A percentile compares a stretch with the other conserved stretches of the same genome.
Evolutionary conservation across 2,797 vertebrate species (phyloP).

Genomic region (Danio albolineatus): DNA sequence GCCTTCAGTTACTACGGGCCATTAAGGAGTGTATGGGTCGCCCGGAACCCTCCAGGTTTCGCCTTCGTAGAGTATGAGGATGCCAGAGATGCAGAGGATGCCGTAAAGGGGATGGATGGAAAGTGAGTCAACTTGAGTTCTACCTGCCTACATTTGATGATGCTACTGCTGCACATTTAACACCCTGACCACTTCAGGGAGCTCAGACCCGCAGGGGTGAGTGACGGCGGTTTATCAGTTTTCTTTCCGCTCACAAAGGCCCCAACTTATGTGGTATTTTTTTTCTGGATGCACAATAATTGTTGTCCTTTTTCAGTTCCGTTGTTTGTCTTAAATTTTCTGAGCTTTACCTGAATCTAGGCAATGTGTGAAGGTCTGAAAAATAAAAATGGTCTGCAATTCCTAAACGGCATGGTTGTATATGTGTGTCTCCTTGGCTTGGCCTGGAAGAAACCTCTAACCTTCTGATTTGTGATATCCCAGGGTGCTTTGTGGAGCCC

Average conservation of each 20-base stretch:
- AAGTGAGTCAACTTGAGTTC: slow-evolving; percentile 72
- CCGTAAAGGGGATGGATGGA: slow-evolving; percentile 80
- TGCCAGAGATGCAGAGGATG: slow-evolving; percentile 82
- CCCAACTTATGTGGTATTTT: slow-evolving; percentile 36
- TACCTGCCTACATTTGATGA: slow-evolving; percentile 51
- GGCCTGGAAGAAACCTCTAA: background rate
- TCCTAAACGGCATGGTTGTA: background rate
- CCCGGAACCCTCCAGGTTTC: slow-evolving; percentile 85
- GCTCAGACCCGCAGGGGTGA: slow-evolving; percentile 52
- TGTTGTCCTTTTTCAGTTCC: slow-evolving; percentile 2
- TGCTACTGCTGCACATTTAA: slow-evolving; percentile 54
- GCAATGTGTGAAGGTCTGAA: slow-evolving; percentile 11
- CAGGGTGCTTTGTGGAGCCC: slow-evolving; percentile 83
- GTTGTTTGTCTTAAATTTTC: background rate
- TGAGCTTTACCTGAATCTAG: slow-evolving; percentile 1
- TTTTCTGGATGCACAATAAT: slow-evolving; percentile 5
- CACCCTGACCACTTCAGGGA: slow-evolving; percentile 57
- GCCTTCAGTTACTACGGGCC: slow-evolving; percentile 89
- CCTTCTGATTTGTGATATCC: background rate
- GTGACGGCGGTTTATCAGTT: slow-evolving; percentile 41
- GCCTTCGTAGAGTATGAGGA: slow-evolving; percentile 84
- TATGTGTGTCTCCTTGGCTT: background rate
- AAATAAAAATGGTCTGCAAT: background rate
- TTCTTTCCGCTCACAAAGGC: slow-evolving; percentile 51
- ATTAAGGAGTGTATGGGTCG: slow-evolving; percentile 86